Base-by-base conservation (phyloP, 2,113 vertebrate genomes). In the Melanotaenia duboulayi region DNA sequence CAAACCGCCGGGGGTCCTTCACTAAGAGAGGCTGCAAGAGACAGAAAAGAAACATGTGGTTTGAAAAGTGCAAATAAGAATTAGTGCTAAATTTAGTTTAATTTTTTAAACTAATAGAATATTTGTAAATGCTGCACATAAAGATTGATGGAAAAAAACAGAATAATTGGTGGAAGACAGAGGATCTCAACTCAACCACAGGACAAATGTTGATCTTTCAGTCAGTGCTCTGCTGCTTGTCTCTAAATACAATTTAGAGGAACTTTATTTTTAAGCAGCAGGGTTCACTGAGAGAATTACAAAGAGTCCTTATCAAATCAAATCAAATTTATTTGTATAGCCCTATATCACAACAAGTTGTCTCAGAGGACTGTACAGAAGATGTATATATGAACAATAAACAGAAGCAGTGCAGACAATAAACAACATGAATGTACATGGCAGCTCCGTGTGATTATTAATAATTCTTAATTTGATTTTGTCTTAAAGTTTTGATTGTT, bases 11-110 rank as follows among this genome's bases (percentile, higher is more conserved):
- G 39, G n/a, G 44, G 24, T 64, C 76, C 83, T 80, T 84, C 22
- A 24, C 63, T 17, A 62, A 40, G n/a, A 8, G 48, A 74, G 68
- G 64, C 84, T 88, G 84, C 56, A 82, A 49, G 59, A 83, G 46
- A 74, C 19, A 84, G 17, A 57, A 63, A 54, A 71, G 17, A 55
- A 42, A 71, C 32, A 52, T 23, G 1, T 24, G 17, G 64, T 40
- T 48, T 35, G 2, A 10, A 37, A 35, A 20, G 1, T 25, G 22
- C 14, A 17, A 48, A 17, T 19, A 48, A 8, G 7, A 48, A 48
- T 48, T 19, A 19, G 17, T 5, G 5, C 11, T 14, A 16, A 44
- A 14, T 17, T 44, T 4, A 44, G 11, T 48, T 44, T 5, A 17
- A 17, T 12, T 14, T 3, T 17, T 17, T 4, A 17, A 13, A 44